phyloP scores from a whole-genome alignment of 2,797 vertebrate species.

The Coregonus suidteri region DNA sequence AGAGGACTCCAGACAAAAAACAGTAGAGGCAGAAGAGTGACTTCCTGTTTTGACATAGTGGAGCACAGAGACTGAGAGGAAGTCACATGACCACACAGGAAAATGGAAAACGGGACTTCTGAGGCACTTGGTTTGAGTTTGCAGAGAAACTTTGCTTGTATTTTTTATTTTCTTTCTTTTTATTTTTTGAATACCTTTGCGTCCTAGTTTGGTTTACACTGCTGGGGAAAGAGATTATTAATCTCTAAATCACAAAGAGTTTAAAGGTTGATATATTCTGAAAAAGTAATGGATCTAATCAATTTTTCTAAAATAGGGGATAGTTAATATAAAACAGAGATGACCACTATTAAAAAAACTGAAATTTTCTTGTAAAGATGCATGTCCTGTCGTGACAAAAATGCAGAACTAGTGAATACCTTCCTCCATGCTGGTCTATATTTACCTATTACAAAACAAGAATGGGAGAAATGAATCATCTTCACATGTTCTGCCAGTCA shows the following conservation, averaged over 20 bases:
- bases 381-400: too few relatives aligned
- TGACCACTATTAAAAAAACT: too few relatives aligned
- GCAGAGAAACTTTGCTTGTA: slow-evolving; percentile 12
- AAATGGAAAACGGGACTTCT: slow-evolving; percentile 61
- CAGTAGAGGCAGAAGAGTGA: slow-evolving; percentile 37
- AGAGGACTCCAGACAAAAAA: slow-evolving; percentile 31
- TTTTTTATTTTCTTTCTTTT: neutral
- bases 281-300: neutral
- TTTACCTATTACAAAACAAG: slow-evolving; percentile 22
- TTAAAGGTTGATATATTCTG: too few relatives aligned
- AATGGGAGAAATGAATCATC: slow-evolving; percentile 15
- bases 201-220: neutral
- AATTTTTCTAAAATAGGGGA: neutral
- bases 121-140: slow-evolving; percentile 35
- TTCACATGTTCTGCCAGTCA: neutral
- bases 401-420: slow-evolving; percentile 5
- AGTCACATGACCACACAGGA: slow-evolving; percentile 74
- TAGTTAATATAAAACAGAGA: too few relatives aligned
- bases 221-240: neutral
- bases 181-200: neutral
- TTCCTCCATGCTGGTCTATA: neutral
- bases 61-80: slow-evolving; percentile 66
- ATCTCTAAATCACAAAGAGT: neutral
- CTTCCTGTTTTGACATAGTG: slow-evolving; percentile 41
- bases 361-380: too few relatives aligned